Evolutionary conservation across 1,140 invertebrate species (phyloP).

Genomic region (Conopomorpha cramerella): DNA sequence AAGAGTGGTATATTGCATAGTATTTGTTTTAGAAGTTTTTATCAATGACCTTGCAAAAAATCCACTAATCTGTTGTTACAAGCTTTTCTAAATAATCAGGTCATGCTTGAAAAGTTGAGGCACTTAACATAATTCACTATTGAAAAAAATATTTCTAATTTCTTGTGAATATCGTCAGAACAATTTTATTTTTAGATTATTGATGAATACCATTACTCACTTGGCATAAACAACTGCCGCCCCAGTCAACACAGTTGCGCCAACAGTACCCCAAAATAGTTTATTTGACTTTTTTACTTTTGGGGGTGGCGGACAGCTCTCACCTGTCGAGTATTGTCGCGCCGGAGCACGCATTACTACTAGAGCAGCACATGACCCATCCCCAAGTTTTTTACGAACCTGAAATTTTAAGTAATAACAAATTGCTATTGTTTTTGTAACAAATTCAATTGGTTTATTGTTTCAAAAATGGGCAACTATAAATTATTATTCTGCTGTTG

Average conservation of each 20-base stretch:
- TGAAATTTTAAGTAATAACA: slow-evolving; percentile 8
- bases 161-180: too few species aligned
- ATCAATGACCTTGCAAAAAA: too few species aligned
- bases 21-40: too few species aligned
- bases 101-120: too few species aligned
- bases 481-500: not conserved
- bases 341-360: slow-evolving; percentile 32
- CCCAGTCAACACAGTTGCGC: slow-evolving; percentile 57
- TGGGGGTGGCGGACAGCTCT: slow-evolving; percentile 13
- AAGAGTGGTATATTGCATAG: too few species aligned
- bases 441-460: not conserved
- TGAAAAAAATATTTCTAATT: too few species aligned
- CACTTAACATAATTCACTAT: too few species aligned
- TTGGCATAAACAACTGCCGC: slow-evolving; percentile 70
- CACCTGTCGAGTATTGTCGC: slow-evolving; percentile 12
- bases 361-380: slow-evolving; percentile 36
- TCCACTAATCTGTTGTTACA: too few species aligned
- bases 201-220: slow-evolving; percentile 27
- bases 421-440: not conserved
- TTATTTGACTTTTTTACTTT: slow-evolving; percentile 27
- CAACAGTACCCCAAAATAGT: slow-evolving; percentile 27
- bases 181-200: too few species aligned
- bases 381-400: slow-evolving; percentile 40
- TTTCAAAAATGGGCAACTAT: not conserved
- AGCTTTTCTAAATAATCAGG: too few species aligned